Base-by-base conservation (phyloP, 2,113 vertebrate genomes). In the Pelecanoides urinatrix region DNA sequence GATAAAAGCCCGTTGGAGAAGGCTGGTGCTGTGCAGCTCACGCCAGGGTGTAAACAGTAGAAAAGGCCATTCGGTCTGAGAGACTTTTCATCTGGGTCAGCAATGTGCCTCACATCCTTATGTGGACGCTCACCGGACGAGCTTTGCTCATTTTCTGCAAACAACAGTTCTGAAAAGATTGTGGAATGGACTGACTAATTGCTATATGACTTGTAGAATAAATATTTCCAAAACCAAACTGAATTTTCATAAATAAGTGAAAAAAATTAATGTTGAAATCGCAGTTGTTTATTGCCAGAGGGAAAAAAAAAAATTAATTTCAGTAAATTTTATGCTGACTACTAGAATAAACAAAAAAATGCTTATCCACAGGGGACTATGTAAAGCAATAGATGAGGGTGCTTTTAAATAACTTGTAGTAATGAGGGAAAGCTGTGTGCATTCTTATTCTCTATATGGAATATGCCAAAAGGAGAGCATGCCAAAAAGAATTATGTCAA, bases 141-240 rank as follows among this genome's bases (percentile, higher is more conserved):
- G 23, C 30, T 90, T 84, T 63, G 50, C 18, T 84, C 26, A 16
- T 86, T 80, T 91, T 92, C 85, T 91, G 52, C 55, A 81, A 84
- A 59, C 32, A 86, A 11, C 10, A 40, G 9, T 45, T 88, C 49
- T 29, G 19, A 86, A 96, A 90, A 89, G 8, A 32, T 45, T 81
- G 27, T 84, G 56, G 36, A 91, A 84, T 27, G 4, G 29, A 38
- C 79, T 56, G 26, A 86, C 5, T 40, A 67, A 74, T 86, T 77
- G 40, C n/a, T 70, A 16, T 38, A 71, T 36, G 70, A 42, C 20
- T 75, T 53, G 6, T 29, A 71, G 20, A 9, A 71, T 34, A 88
- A 79, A 74, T 79, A 78, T 88, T 84, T 86, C 38, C 36, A 89
- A 80, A 92, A 71, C 4, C n/a, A 91, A 86, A 25, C n/a, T 23